Percentiles rank a stretch among this genome's conserved stretches.
phyloP scores from a whole-genome alignment of 2,797 vertebrate species.

The Liasis olivaceus region DNA sequence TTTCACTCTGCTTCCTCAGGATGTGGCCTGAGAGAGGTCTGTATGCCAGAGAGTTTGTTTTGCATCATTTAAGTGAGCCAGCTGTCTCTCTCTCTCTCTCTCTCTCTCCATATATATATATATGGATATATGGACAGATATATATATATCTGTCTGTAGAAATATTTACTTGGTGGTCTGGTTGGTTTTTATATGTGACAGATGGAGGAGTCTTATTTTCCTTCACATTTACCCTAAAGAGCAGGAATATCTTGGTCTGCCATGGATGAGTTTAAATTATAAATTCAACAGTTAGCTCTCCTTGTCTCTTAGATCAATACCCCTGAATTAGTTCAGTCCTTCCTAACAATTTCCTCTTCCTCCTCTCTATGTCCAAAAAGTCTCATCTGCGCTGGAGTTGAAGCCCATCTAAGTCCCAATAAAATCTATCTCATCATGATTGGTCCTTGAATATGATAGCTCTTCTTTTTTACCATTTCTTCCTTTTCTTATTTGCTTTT shows the following conservation, averaged over 20 bases:
- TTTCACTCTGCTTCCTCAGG: neutral
- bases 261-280: neutral
- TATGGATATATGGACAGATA: no score
- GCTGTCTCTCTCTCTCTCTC: neutral
- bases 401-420: neutral
- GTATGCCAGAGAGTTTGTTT: neutral
- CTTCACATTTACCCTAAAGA: neutral
- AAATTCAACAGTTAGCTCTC: neutral
- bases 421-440: neutral
- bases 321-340: neutral
- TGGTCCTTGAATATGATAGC: neutral
- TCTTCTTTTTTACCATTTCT: neutral
- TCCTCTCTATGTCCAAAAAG: neutral
- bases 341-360: no score
- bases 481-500: neutral
- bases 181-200: neutral
- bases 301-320: neutral
- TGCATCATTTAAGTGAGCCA: neutral
- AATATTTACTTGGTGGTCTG: neutral
- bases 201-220: neutral
- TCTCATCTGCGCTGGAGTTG: neutral
- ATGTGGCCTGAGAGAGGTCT: neutral
- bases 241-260: neutral
- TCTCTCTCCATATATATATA: no score
- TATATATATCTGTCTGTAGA: no score